Conservation (phyloP, 2,797 vertebrate genomes). For the Galagoides demidoff region DNA sequence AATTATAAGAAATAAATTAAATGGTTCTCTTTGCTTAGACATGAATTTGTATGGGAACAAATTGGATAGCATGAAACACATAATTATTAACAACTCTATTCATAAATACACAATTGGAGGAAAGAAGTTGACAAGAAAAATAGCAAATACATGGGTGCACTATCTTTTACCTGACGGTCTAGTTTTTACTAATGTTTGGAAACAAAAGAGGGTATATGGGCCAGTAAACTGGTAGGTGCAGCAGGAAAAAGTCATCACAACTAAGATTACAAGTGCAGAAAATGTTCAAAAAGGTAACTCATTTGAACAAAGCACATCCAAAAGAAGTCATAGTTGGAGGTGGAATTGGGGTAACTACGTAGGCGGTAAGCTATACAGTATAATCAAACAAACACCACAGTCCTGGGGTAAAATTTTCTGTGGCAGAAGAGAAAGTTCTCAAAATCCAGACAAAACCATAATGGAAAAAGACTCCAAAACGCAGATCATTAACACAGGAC, state of each 20-base stretch:
- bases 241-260: not conserved
- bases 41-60: not conserved
- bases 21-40: not conserved
- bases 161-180: not conserved
- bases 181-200: not conserved
- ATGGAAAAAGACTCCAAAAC: not conserved
- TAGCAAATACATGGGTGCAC: not conserved
- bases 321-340: not conserved
- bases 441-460: not conserved
- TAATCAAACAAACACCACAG: not conserved
- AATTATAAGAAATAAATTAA: not conserved
- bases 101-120: not conserved
- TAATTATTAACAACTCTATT: not conserved
- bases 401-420: not conserved
- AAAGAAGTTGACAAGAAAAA: not conserved
- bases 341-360: not conserved
- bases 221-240: not conserved
- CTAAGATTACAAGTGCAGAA: not conserved
- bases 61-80: not conserved
- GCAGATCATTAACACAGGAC: fast-evolving
- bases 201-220: not conserved
- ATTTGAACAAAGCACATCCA: not conserved
- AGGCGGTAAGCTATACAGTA: not conserved
- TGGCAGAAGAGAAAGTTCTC: not conserved
- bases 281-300: not conserved